Evolutionary conservation across 2,113 vertebrate genomes (phyloP).

Genomic region (Meleagris gallopavo): DNA sequence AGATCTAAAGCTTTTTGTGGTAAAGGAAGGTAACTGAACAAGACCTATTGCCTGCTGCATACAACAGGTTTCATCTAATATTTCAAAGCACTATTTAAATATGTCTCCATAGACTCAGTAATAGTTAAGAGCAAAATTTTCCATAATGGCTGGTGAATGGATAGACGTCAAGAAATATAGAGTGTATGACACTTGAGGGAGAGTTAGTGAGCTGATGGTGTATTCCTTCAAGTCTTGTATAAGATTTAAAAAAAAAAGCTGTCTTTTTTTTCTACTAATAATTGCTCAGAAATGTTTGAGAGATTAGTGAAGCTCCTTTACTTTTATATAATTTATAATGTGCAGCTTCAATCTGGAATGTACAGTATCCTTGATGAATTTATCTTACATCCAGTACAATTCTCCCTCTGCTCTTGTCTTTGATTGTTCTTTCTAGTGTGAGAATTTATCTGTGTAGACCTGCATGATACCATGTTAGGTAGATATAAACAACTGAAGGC

Average conservation of each 20-base stretch:
- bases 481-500: not conserved
- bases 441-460: not conserved
- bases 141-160: not conserved
- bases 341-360: accelerated
- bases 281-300: not conserved
- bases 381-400: not conserved
- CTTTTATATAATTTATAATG: not conserved
- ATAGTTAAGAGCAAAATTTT: not conserved
- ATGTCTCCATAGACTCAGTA: not conserved
- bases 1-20: not conserved
- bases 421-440: not conserved
- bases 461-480: not conserved
- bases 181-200: not conserved
- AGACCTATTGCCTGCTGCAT: not conserved
- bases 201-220: not conserved
- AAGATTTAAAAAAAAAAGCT: not conserved
- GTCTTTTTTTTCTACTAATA: not conserved
- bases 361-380: not conserved
- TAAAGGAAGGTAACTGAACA: not conserved
- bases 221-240: not conserved
- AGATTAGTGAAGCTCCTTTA: not conserved
- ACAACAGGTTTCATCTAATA: not conserved
- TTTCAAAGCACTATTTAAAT: not conserved
- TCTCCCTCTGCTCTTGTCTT: not conserved
- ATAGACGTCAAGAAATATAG: not conserved